Conservation (phyloP, 1,140 invertebrate genomes). For the Antheraea pernyi region DNA sequence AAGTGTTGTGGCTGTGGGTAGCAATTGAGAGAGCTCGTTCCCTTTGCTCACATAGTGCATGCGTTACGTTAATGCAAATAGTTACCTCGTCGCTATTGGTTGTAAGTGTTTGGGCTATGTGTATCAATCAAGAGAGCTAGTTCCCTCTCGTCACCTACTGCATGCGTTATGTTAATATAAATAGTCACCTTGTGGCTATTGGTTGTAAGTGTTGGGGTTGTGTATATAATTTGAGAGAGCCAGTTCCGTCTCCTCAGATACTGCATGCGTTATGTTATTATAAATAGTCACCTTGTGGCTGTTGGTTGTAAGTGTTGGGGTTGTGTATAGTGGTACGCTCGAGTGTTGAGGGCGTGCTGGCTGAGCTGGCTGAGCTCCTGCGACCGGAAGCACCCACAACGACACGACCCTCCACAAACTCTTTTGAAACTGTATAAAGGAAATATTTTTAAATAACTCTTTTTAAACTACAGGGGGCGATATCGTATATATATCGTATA, state of each 20-base stretch:
- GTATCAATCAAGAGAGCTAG: too few species aligned
- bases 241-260: too few species aligned
- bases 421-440: conserved; percentile 59
- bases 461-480: neutral
- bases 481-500: too few species aligned
- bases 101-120: conserved; percentile 39
- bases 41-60: neutral
- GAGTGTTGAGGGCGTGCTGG: conserved; percentile 79
- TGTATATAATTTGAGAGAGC: too few species aligned
- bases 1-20: conserved; percentile 34
- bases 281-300: conserved; percentile 49
- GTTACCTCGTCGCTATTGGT: conserved; percentile 58
- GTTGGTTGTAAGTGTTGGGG: conserved; percentile 51
- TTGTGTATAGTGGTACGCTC: conserved; percentile 76
- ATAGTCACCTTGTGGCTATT: conserved; percentile 53
- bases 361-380: conserved; percentile 76
- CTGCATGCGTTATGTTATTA: neutral
- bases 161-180: neutral
- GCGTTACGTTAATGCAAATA: neutral
- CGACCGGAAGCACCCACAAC: conserved; percentile 75
- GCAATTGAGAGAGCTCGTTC: too few species aligned
- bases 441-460: neutral
- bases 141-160: too few species aligned
- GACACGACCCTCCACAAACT: conserved; percentile 78
- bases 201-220: conserved; percentile 46